Conservation (phyloP, 37 sponge, comb jelly and placozoan species). For the Axinella damicornis region DNA sequence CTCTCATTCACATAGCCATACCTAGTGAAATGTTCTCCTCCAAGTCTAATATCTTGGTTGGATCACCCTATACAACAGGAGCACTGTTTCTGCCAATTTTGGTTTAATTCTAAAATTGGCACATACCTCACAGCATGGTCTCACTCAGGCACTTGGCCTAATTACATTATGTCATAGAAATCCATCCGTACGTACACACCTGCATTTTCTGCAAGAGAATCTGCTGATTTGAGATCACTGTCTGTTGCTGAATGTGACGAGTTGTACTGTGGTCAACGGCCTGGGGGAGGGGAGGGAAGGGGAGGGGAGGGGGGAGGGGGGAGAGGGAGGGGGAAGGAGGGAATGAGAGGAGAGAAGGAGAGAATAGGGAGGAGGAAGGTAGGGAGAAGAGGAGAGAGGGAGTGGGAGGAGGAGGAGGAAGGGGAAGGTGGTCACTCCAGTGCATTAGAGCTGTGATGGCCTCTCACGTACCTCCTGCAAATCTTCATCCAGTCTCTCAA, state of each 20-base stretch:
- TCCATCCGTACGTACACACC: no score
- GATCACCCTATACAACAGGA: no score
- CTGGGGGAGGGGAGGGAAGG: constrained; percentile 11
- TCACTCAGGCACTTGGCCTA: no score
- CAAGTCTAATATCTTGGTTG: no score
- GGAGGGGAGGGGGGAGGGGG: neutral
- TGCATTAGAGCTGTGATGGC: constrained; percentile 3
- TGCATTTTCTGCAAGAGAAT: neutral
- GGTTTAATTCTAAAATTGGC: no score
- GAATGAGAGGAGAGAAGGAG: neutral
- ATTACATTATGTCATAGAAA: no score
- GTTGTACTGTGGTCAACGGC: neutral
- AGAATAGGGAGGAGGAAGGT: neutral
- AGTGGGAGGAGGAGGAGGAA: constrained; percentile 9
- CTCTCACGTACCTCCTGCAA: constrained; percentile 10
- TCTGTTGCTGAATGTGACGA: constrained; percentile 11
- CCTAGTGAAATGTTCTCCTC: no score
- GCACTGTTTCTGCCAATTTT: no score
- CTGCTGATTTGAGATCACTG: constrained; percentile 41
- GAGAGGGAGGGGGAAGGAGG: neutral
- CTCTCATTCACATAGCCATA: no score
- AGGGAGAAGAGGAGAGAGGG: constrained; percentile 13
- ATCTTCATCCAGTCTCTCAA: constrained; percentile 20
- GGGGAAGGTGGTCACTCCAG: neutral
- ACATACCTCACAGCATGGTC: no score